phyloP scores from a whole-genome alignment of 2,113 vertebrate species.

The Dendropsophus ebraccatus region DNA sequence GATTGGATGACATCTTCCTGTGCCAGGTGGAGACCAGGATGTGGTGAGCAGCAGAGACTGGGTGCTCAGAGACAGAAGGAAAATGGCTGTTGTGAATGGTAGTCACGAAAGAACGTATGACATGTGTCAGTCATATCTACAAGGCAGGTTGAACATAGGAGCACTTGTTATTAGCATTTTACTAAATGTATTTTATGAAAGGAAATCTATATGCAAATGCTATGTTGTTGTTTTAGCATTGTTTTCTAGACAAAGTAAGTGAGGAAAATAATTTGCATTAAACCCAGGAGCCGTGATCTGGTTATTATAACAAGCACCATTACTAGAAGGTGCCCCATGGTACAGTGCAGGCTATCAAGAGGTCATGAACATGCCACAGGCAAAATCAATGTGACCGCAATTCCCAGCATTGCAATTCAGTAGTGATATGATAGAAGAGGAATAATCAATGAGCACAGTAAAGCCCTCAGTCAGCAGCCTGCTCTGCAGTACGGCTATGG shows the following conservation, averaged over 20 bases:
- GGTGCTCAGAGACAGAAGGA: no score
- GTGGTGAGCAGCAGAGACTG: no score
- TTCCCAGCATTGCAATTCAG: neutral
- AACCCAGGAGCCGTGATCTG: neutral
- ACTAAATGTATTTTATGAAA: no score
- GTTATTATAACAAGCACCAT: neutral
- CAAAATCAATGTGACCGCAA: conserved; percentile 30
- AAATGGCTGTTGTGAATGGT: no score
- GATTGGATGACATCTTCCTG: no score
- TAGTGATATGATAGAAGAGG: neutral
- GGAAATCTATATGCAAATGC: neutral
- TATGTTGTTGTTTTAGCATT: neutral
- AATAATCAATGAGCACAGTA: neutral
- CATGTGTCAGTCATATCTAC: no score
- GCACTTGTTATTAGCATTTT: no score
- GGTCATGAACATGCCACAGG: neutral
- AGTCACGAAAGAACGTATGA: no score
- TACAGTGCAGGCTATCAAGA: neutral
- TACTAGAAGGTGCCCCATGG: neutral
- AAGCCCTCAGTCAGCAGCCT: neutral
- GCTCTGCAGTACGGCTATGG: neutral
- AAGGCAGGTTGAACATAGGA: no score
- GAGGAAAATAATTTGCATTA: neutral
- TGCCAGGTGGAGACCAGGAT: no score
- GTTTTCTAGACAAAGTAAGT: neutral